Conservation (phyloP, 2,113 vertebrate species). For the Alosa alosa region DNA sequence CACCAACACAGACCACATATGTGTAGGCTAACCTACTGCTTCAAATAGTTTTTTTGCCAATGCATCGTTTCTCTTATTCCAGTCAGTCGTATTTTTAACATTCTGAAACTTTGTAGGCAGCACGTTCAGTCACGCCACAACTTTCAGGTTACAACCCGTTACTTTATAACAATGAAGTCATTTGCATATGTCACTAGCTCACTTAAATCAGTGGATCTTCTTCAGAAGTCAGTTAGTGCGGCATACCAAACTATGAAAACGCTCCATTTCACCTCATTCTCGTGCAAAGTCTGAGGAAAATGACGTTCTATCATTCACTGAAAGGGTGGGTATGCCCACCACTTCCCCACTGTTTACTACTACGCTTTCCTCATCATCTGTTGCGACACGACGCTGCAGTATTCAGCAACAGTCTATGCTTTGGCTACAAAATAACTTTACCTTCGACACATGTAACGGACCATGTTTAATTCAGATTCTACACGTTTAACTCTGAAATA, state of each 20-base stretch:
- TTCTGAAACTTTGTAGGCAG: no score
- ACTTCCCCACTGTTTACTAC: neutral
- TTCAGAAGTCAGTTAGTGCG: neutral
- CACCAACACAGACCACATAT: no score
- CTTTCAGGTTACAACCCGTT: neutral
- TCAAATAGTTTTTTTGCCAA: no score
- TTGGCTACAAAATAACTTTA: neutral
- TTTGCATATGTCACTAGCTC: neutral
- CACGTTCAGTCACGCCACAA: neutral
- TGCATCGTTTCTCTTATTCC: no score
- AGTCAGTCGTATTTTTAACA: no score
- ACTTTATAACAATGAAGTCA: neutral
- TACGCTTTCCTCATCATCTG: neutral
- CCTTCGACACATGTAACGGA: neutral
- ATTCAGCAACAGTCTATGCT: neutral
- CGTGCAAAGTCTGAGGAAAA: neutral
- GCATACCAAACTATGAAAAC: neutral
- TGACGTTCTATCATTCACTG: neutral
- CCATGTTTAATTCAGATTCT: neutral
- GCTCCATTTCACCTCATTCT: neutral
- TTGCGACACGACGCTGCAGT: neutral
- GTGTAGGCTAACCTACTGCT: no score
- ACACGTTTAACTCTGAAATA: neutral
- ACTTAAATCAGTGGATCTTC: neutral
- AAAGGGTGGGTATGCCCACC: neutral